Evolutionary conservation across 2,797 vertebrate genomes (phyloP), one percentile per base, ranked within the genome.

Genomic region (Sebastes cheni): DNA sequence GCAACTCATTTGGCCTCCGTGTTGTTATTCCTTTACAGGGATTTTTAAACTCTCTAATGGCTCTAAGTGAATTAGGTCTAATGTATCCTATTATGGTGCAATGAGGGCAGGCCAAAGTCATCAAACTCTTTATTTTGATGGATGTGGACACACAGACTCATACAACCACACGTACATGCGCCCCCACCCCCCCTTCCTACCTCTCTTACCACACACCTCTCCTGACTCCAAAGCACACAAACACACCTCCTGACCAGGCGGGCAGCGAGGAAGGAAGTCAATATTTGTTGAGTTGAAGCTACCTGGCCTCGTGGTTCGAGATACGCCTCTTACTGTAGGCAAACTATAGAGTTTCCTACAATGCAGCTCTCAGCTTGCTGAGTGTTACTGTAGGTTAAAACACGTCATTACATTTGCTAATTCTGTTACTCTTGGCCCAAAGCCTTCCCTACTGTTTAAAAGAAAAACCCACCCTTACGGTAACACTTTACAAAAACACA

Each of bases 201-300:
- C 80, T 85, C 88, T 89, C 80, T 89, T 42, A 90, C 89, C 91
- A 84, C 91, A 88, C 88, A 91, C 85, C 91, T 91, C 85, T 85
- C 77, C 80, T 75, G 77, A 88, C 86, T 94, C 91, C 90, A 93
- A 91, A 91, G 91, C 92, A 95, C 83, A 95, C 92, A 95, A 94
- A 93, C 93, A 94, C 91, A 90, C 91, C 77, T 92, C 89, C 88
- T 82, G 88, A 93, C 73, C 86, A 86, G 87, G 85, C 91, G 55
- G 89, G 84, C 88, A 77, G 90, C 20, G 59, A 93, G 93, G 91
- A 91, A 95, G 93, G 93, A 95, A 95, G 94, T 95, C 92, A 94
- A 95, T 95, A 94, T 96, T 96, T 95, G 92, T 92, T 80, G 83
- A 94, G 91, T 86, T 84, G 75, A 69, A 87, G 89, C 89, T 93